Evolutionary conservation across 2,797 vertebrate genomes (phyloP), one percentile per base, ranked within the genome.

Genomic region (Lates japonicus): DNA sequence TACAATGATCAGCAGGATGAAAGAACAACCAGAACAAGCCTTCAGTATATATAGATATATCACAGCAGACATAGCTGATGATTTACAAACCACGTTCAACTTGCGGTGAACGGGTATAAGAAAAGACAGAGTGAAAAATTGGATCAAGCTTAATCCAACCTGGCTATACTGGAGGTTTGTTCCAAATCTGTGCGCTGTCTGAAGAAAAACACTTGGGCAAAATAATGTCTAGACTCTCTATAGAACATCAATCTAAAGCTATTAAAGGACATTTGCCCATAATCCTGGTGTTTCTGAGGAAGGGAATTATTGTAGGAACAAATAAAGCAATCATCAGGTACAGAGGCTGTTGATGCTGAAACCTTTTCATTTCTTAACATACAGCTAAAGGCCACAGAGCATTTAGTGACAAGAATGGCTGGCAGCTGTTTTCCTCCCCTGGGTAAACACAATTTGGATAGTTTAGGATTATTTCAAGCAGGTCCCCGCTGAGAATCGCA

Each of bases 401-500:
- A 54, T 83, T 71, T 42, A 51, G 25, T 64, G 12, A 6, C 7
- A 60, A 55, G 33, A 77, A 57, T 55, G 51, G 16, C 41, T 68
- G 64, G 39, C 52, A 65, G 75, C 59, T 37, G 54, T 73, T 75
- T 67, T 66, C 22, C 61, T 73, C 66, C n/a, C 1, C 14, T 19
- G 51, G 59, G 65, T 46, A 74, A 81, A 85, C 42, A 82, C 69
- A 74, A 54, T 72, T 81, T 51, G 71, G 58, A 39, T 20, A 59
- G 62, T 57, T 71, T 19, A 17, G 62, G 68, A 81, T 77, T 74
- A 80, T 61, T 81, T 66, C 52, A 57, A 71, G 60, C 46, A 16
- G 49, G 54, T 73, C 61, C 33, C 58, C 3, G 0, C 44, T 29
- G 71, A 86, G 66, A 48, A 60, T 65, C 61, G 35, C 46, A 48